Evolutionary conservation across 2,113 vertebrate species (phyloP).

Genomic region (Mellivora capensis): DNA sequence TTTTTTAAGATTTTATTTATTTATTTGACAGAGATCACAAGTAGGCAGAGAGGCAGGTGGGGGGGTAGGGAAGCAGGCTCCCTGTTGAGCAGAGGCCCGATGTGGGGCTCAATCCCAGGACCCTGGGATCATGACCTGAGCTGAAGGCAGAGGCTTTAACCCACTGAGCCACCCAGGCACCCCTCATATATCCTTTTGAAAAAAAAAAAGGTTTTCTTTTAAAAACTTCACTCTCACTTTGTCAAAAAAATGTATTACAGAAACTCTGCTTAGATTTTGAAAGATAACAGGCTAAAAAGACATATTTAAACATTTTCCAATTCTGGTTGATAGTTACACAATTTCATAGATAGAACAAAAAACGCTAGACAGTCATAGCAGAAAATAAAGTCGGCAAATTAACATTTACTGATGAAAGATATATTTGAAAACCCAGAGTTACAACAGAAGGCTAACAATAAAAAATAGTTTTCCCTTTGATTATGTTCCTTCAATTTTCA

Average conservation of each 20-base stretch:
- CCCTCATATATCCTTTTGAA: neutral
- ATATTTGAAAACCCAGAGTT: constrained; percentile 10
- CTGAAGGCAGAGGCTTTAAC: too few species aligned
- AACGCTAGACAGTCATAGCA: neutral
- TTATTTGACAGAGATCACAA: too few species aligned
- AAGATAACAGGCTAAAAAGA: neutral
- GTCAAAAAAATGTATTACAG: neutral
- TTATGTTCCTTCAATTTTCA: constrained; percentile 19
- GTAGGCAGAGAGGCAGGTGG: too few species aligned
- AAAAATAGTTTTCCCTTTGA: neutral
- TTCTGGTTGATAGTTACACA: neutral
- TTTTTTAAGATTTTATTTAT: neutral
- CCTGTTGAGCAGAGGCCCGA: too few species aligned
- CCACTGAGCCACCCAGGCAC: too few species aligned
- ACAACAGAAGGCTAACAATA: constrained; percentile 2
- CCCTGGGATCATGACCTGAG: too few species aligned
- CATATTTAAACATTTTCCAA: neutral
- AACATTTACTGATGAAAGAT: neutral
- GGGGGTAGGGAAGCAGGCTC: too few species aligned
- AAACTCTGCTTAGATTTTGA: constrained; percentile 24
- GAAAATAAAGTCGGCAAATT: constrained; percentile 13
- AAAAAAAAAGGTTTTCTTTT: constrained; percentile 13
- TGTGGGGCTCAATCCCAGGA: too few species aligned
- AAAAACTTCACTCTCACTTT: neutral
- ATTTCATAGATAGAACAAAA: neutral